Conservation (phyloP, 2,113 vertebrate species). For the Helogale parvula region DNA sequence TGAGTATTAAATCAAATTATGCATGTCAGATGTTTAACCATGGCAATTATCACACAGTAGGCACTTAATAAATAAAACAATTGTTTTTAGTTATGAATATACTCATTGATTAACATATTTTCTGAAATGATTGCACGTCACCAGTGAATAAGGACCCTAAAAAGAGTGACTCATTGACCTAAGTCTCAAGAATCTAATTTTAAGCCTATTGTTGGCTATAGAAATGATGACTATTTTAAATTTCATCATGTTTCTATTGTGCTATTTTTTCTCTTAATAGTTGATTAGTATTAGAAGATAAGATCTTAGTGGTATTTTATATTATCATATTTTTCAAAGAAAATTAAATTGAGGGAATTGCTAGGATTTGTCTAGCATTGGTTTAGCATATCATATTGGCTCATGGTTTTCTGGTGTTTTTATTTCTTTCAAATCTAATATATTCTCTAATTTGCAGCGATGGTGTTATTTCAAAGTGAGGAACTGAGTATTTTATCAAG, state of each 20-base stretch:
- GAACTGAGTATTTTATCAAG: conserved; percentile 69
- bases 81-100: neutral
- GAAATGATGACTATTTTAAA: conserved; percentile 38
- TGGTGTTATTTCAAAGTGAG: conserved; percentile 67
- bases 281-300: conserved; percentile 65
- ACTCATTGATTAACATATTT: neutral
- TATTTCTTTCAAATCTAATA: conserved; percentile 72
- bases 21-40: neutral
- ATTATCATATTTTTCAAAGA: conserved; percentile 71
- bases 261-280: conserved; percentile 56
- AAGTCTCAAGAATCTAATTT: conserved; percentile 41
- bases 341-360: conserved; percentile 72
- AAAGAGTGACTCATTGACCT: conserved; percentile 34
- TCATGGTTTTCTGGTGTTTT: conserved; percentile 65
- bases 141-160: neutral
- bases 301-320: conserved; percentile 59
- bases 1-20: neutral
- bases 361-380: conserved; percentile 69
- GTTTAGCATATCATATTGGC: conserved; percentile 48
- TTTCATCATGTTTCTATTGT: conserved; percentile 41
- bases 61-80: neutral
- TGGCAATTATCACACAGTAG: neutral
- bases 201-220: conserved; percentile 22
- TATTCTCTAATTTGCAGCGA: conserved; percentile 58
- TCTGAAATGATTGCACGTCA: neutral